Evolutionary conservation across 2,888 invertebrate genomes (phyloP), one percentile per base, ranked within the genome.

Genomic region (Julus scandinavius): DNA sequence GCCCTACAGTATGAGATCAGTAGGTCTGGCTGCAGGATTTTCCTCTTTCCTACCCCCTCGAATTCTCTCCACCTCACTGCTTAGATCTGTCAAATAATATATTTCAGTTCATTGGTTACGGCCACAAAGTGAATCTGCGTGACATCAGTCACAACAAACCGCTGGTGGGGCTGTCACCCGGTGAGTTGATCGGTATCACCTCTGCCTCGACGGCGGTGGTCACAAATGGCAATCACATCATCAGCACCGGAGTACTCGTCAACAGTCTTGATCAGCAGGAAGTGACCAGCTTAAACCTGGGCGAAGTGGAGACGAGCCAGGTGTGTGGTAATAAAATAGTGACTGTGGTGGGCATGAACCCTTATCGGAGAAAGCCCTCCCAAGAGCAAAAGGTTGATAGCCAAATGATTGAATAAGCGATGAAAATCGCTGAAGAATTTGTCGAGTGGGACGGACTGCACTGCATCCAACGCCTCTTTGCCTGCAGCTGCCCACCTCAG

Each of bases 41-140:
- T 41, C 9, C 20, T 72, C 20, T 38, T 87, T 72, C 41, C 49
- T 72, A 72, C 45, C 45, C 41, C 87, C 49, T 29, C 29, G 20
- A 80, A 80, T 87, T 58, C n/a, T 80, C 17, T 80, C 58, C 45
- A 87, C 17, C 45, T 72, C 45, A 72, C 20, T 58, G 29, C 49
- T 84, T 88, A 20, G 45, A 41, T 84, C n/a, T 20, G 29, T 72
- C 72, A 72, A 72, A 72, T 72, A 41, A 41, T 85, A 49, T 85
- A 11, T 87, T 88, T 54, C 85, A 89, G 89, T 89, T 89, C 88
- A 89, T 89, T 86, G 89, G 89, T 87, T 87, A 89, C 86, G 89
- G 89, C 50, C 87, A 88, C 89, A 88, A 87, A 88, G 54, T 38
- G 87, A 88, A 84, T 54, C 87, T 88, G 85, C 87, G 87, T 54